A percentile compares a stretch with the other conserved stretches of the same genome.
Evolutionary conservation across 2,797 vertebrate genomes (phyloP).

Genomic region (Pygocentrus nattereri): DNA sequence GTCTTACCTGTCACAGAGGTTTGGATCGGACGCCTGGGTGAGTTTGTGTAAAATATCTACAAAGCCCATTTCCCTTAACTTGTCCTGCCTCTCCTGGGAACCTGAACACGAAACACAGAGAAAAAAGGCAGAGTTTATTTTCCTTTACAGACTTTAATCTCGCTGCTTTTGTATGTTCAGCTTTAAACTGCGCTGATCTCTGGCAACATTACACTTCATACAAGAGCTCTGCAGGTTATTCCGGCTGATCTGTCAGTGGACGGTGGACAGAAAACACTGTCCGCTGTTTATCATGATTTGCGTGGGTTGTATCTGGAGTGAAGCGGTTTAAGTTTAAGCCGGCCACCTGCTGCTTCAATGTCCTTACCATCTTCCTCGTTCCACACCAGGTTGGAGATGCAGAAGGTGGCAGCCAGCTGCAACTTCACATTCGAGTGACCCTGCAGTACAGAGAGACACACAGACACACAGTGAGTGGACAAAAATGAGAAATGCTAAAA

Average conservation of each 20-base stretch:
- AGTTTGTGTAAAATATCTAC: slow-evolving; percentile 98
- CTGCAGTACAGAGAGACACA: slow-evolving; percentile 72
- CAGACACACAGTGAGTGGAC: no score
- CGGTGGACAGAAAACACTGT: no score
- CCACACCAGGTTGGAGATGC: slow-evolving; percentile 98
- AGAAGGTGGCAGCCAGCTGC: slow-evolving; percentile 97
- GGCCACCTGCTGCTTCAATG: no score
- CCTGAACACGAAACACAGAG: slow-evolving; percentile 71
- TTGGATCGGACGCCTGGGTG: slow-evolving; percentile 91
- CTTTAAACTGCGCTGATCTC: no score
- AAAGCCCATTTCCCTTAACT: slow-evolving; percentile 96
- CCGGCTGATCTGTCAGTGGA: no score
- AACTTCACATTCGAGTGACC: slow-evolving; percentile 97
- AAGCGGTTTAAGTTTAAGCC: no score
- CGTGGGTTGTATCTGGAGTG: no score
- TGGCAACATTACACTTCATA: no score
- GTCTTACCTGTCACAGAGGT: slow-evolving; percentile 94
- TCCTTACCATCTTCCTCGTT: slow-evolving; percentile 97
- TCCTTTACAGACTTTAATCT: background rate
- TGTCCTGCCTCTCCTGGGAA: slow-evolving; percentile 97
- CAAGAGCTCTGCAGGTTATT: no score
- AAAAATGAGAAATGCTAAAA: no score
- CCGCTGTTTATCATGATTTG: no score
- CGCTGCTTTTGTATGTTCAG: no score
- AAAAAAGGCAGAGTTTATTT: background rate